A percentile compares a stretch with the other conserved stretches of the same genome.
Conservation (phyloP, 1,140 invertebrate species). For the Matsumurasca onukii region DNA sequence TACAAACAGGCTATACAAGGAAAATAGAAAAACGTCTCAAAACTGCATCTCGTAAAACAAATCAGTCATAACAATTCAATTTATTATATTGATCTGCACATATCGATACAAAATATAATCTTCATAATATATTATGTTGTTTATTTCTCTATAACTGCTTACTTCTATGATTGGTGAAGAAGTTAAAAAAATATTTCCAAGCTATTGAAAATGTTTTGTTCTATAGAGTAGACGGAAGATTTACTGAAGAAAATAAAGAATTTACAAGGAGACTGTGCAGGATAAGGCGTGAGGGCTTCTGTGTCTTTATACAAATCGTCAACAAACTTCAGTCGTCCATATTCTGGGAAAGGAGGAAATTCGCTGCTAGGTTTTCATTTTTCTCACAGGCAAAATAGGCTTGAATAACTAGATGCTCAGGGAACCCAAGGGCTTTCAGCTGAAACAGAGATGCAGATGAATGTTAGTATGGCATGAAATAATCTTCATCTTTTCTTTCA, state of each 20-base stretch:
- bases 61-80: background rate
- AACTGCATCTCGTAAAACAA: background rate
- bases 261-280: constrained; percentile 25
- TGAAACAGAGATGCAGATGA: constrained; percentile 53
- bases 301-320: constrained; percentile 33
- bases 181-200: too few relatives aligned
- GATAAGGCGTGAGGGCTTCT: constrained; percentile 17
- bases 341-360: constrained; percentile 92
- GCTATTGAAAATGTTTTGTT: too few relatives aligned
- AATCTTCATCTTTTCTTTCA: too few relatives aligned
- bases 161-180: too few relatives aligned
- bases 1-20: constrained; percentile 14
- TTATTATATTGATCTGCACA: constrained; percentile 9
- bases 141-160: too few relatives aligned
- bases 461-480: too few relatives aligned
- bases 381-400: constrained; percentile 99
- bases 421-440: constrained; percentile 96
- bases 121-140: background rate
- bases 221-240: too few relatives aligned
- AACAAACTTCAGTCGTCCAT: constrained; percentile 73
- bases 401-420: constrained; percentile 95
- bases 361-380: constrained; percentile 97
- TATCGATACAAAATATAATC: constrained; percentile 10
- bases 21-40: background rate
- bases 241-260: background rate